Evolutionary conservation across 2,888 invertebrate genomes (phyloP), one percentile per base, ranked within the genome.

Genomic region (Nebria brevicollis): DNA sequence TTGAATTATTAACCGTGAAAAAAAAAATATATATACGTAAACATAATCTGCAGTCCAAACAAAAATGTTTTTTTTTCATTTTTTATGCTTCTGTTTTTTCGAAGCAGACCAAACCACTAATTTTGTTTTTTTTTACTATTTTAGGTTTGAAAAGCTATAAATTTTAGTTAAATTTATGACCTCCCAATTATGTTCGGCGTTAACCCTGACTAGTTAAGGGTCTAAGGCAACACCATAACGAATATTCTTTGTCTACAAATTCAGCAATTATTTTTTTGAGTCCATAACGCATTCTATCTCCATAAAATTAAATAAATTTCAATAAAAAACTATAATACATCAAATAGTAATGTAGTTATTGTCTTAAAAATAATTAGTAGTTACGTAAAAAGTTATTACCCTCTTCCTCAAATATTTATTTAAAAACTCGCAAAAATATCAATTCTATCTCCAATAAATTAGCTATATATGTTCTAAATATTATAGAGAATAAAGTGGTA

Each of bases 101-200:
- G 66, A 79, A 82, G 74, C 72, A 70, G 82, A 75, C 73, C 75
- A 34, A 34, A 34, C 34, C 41, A 70, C 70, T 13, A 70, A 34
- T 72, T 66, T 76, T n/a, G n/a, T n/a, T 72, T 70, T 70, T 82
- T 68, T 82, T 82, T 79, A 20, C 20, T 20, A 20, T 72, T 83
- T 83, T 82, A 81, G 20, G 64, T 54, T 54, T 54, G 54, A 54
- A 54, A 26, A 25, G n/a, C 82, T 85, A 85, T 86, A 86, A 85
- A 85, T 85, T 85, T 84, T 72, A 65, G 66, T 13, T 68, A 85
- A 84, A 86, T 86, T 85, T 86, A 85, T 85, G 85, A 83, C 82
- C 82, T 80, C 81, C 84, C 84, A 84, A 84, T 84, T 84, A 84
- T 83, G 81, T 82, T 83, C 74, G 65, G 76, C 41, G 74, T 72